Evolutionary conservation across 1,140 invertebrate genomes (phyloP).

Genomic region (Papilio helenus): DNA sequence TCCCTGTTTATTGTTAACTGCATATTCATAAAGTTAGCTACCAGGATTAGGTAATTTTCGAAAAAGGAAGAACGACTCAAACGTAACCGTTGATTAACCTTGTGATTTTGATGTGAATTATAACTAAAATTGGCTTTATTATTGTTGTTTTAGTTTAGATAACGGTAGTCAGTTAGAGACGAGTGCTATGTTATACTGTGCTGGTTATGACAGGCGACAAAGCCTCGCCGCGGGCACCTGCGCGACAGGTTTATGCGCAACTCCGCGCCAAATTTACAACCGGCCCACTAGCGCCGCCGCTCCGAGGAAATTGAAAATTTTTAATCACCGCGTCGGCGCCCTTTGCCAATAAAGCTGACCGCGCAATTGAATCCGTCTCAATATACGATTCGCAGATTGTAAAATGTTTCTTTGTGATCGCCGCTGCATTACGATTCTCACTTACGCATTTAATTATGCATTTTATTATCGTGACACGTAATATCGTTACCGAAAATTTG

Average conservation of each 20-base stretch:
- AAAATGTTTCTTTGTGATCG: constrained; percentile 63
- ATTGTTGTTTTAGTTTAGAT: background rate
- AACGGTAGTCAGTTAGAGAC: constrained; percentile 30
- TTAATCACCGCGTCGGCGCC: constrained; percentile 71
- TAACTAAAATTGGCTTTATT: background rate
- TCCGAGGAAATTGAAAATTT: constrained; percentile 70
- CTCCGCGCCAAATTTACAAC: constrained; percentile 72
- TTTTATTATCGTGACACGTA: constrained; percentile 32
- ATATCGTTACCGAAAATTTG: constrained; percentile 26
- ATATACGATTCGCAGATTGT: constrained; percentile 67
- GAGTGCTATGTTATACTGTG: constrained; percentile 34
- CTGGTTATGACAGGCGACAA: constrained; percentile 50
- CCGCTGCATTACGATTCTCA: constrained; percentile 63
- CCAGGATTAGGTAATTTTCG: too few relatives aligned
- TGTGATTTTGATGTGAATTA: background rate
- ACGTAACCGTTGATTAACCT: background rate
- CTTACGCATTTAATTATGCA: constrained; percentile 45
- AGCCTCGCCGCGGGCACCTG: constrained; percentile 68
- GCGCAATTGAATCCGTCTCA: constrained; percentile 56
- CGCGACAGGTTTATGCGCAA: constrained; percentile 73
- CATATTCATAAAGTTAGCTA: too few relatives aligned
- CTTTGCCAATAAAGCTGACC: constrained; percentile 57
- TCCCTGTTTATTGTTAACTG: background rate
- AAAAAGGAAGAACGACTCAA: background rate
- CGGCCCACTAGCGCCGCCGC: constrained; percentile 49